A percentile compares a stretch with the other conserved stretches of the same genome.
Conservation (phyloP, 2,888 invertebrate species). For the Clitarchus hookeri region DNA sequence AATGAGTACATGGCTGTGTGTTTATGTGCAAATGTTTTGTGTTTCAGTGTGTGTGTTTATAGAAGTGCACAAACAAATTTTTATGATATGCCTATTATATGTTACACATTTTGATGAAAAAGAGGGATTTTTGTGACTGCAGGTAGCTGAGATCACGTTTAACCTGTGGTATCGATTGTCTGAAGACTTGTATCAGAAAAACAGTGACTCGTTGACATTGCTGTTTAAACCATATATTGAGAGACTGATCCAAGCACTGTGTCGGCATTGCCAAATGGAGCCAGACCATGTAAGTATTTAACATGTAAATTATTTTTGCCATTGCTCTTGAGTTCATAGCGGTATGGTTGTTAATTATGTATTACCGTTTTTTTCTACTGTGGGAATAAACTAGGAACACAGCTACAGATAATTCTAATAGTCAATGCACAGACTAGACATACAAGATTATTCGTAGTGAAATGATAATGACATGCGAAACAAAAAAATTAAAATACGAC, state of each 20-base stretch:
- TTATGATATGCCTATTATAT: no score
- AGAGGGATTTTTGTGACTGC: constrained; percentile 40
- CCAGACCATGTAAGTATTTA: constrained; percentile 74
- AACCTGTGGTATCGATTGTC: constrained; percentile 96
- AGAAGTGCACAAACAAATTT: no score
- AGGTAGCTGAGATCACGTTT: constrained; percentile 86
- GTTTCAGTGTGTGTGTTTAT: no score
- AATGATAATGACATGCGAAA: no score
- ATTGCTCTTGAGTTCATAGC: not conserved
- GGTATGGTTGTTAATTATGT: no score
- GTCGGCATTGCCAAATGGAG: constrained; percentile 94
- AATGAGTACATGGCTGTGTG: not conserved
- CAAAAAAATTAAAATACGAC: no score
- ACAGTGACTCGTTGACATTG: constrained; percentile 77
- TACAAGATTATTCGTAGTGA: no score
- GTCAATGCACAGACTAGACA: no score
- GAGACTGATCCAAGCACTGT: constrained; percentile 85
- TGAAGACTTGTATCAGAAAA: constrained; percentile 88
- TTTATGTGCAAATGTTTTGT: no score
- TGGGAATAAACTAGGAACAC: no score
- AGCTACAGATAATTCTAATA: no score
- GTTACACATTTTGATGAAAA: constrained; percentile 23
- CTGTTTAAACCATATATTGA: constrained; percentile 90
- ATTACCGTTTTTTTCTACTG: no score
- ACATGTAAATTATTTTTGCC: not conserved